phyloP scores from a whole-genome alignment of 2,888 invertebrate genomes.

The Drosophila falleni region DNA sequence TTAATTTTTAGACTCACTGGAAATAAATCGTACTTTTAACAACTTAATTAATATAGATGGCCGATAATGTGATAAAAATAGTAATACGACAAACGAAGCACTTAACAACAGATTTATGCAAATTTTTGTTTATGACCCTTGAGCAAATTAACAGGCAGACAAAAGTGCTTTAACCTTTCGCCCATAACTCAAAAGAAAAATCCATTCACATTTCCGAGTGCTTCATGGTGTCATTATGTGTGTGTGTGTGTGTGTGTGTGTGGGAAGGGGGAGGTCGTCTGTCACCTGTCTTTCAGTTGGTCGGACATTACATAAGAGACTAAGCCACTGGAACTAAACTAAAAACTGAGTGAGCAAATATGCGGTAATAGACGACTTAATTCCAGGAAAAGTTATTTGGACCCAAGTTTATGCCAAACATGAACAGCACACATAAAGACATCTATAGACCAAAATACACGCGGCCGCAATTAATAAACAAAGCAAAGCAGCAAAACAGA shows the following conservation, averaged over 20 bases:
- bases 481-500: conserved; percentile 20
- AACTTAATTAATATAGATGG: conserved; percentile 27
- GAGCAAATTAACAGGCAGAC: conserved; percentile 19
- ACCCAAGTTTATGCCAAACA: conserved; percentile 61
- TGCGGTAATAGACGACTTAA: conserved; percentile 62
- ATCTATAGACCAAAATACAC: conserved; percentile 36
- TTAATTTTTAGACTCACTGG: background rate
- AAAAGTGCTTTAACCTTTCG: conserved; percentile 51
- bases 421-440: conserved; percentile 26
- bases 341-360: conserved; percentile 26
- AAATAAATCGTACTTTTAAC: conserved; percentile 29
- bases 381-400: conserved; percentile 53
- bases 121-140: conserved; percentile 25
- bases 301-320: conserved; percentile 44
- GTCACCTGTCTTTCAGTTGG: conserved; percentile 39
- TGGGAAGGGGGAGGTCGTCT: conserved; percentile 10
- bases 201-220: conserved; percentile 35
- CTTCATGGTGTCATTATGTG: conserved; percentile 10
- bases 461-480: conserved; percentile 66
- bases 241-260: background rate
- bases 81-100: background rate
- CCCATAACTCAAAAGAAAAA: conserved; percentile 34
- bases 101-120: conserved; percentile 43
- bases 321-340: conserved; percentile 33
- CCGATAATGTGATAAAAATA: conserved; percentile 22